Base-by-base conservation (phyloP, 2,797 vertebrate genomes). In the Alauda arvensis region DNA sequence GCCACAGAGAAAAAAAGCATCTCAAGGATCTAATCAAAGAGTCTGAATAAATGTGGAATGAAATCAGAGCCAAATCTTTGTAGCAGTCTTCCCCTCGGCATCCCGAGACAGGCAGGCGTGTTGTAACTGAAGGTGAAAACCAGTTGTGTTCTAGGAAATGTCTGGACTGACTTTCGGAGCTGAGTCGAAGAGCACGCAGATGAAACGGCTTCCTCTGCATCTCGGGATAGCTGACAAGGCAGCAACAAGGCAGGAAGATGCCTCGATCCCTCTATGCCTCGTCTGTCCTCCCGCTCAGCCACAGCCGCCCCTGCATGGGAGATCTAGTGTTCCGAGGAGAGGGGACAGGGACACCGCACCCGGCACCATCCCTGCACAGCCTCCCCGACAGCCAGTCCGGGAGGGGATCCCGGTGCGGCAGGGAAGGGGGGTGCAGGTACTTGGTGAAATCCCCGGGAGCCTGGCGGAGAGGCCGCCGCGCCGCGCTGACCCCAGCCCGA, bases 41-140 rank as follows among this genome's bases (percentile, higher is more conserved):
- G 37, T 13, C 37, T 66, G 56, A 18, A 25, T n/a, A 42, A 72
- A 80, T 8, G 59, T 1, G 4, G 40, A 49, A 60, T 4, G 24
- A 76, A 37, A 62, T 62, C 24, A 51, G 57, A 43, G 52, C 56
- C 66, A 83, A 62, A 83, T 45, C 33, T 42, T 18, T 59, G 43
- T 4, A 72, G 39, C n/a, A 42, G 29, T 29, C 24, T 59, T 8
- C 3, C 11, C 24, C 29, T 63, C 16, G 1, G 24, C 53, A 63
- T 42, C 78, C 61, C 3, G 8, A 65, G 49, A 33, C 13, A 18
- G 0, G 20, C 51, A 66, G 13, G 18, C 0, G 0, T 53, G 26
- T 8, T 66, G 33, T 6, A 80, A 57, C 16, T 20, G 34, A 28
- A 76, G 45, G 29, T 17, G 33, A 60, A 39, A 89, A 56, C 29